Evolutionary conservation across 2,797 vertebrate species (phyloP).

Genomic region (Phrynocephalus forsythii): DNA sequence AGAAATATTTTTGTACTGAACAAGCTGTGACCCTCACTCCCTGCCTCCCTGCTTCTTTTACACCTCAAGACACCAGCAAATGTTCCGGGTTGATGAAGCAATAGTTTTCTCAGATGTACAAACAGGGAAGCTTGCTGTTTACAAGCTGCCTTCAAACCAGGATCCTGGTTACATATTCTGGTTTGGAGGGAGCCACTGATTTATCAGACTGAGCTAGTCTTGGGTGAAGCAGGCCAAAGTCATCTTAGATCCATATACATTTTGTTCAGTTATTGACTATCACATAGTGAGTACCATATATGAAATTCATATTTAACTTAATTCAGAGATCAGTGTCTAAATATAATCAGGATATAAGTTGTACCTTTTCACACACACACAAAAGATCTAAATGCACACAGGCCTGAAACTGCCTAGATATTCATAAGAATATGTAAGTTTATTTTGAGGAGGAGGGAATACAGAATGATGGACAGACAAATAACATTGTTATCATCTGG

Average conservation of each 20-base stretch:
- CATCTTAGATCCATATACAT: background rate
- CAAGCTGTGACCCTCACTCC: background rate
- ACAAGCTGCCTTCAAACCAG: constrained; percentile 5
- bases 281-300: background rate
- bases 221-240: background rate
- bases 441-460: constrained; percentile 1
- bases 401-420: background rate
- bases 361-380: background rate
- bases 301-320: constrained; percentile 1
- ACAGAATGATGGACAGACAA: background rate
- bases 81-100: background rate
- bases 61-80: background rate
- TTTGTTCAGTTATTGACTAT: background rate
- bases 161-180: background rate
- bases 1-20: no score
- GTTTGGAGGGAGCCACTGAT: background rate
- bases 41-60: background rate
- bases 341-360: background rate
- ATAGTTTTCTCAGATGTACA: background rate
- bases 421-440: background rate
- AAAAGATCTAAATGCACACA: background rate
- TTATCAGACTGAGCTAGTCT: background rate
- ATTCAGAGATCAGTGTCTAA: background rate
- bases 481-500: constrained; percentile 9
- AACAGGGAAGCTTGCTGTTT: background rate